Evolutionary conservation across 2,113 vertebrate species (phyloP), one percentile per base, ranked within the genome.

Genomic region (Cygnus buccinator): DNA sequence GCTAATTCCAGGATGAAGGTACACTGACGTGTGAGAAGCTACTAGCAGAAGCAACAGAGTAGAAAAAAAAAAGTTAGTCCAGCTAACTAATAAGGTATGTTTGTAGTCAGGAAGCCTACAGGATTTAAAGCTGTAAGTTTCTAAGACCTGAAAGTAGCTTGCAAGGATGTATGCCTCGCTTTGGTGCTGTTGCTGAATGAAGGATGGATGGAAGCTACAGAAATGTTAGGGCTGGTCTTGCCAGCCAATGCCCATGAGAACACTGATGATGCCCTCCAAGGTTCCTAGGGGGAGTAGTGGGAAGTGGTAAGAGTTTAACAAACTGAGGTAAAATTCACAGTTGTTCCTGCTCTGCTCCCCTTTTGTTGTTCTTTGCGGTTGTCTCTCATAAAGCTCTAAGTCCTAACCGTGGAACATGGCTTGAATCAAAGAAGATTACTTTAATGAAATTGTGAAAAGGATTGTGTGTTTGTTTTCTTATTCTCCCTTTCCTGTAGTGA

Each of bases 391-490:
- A 94, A 81, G 66, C 85, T 82, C 43, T 68, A 88, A 39, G 37
- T 68, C 81, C 15, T 54, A 86, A 61, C 1, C 3, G 52, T 71
- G 20, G 65, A 92, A 59, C 65, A 81, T 39, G 33, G 65, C 62
- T 95, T 91, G 68, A 72, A 89, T 93, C 93, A 90, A 87, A 80
- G 63, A 74, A 46, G 67, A 91, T 91, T 95, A 93, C 48, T 77
- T 13, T 65, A 91, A 95, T 3, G 5, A 78, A 95, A 92, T n/a
- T 93, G 72, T 79, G 93, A 88, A 88, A 88, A 86, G 73, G 85
- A 95, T 77, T 52, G 6, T 66, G n/a, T 90, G 84, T 91, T 95
- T 95, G 86, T 87, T 96, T 92, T 68, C 62, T 86, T 90, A 76
- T 80, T 93, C 35, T 82, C 66, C 52, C 54, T 90, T 95, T 91